phyloP scores from a whole-genome alignment of 2,113 vertebrate species.

The Pteropus alecto region DNA sequence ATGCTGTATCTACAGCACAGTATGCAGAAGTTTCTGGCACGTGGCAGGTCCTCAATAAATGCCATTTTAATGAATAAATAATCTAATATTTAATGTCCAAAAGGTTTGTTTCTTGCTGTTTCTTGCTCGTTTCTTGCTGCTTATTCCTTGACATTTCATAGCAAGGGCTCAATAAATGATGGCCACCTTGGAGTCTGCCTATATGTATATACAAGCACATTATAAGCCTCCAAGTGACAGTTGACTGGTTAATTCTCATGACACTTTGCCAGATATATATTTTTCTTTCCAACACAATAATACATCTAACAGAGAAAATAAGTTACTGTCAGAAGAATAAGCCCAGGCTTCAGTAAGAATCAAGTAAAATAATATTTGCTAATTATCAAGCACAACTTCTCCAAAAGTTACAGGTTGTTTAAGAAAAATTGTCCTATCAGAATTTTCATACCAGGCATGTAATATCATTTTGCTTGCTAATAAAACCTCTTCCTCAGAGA shows the following conservation, averaged over 20 bases:
- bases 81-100: neutral
- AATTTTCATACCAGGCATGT: neutral
- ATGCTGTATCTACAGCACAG: neutral
- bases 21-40: neutral
- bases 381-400: neutral
- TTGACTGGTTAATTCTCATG: neutral
- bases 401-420: neutral
- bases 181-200: accelerated
- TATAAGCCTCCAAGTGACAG: neutral
- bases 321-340: neutral
- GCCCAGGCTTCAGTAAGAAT: neutral
- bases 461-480: neutral
- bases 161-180: neutral
- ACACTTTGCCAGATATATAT: neutral
- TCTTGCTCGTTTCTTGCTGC: neutral
- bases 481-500: neutral
- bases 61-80: neutral
- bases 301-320: neutral
- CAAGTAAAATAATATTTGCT: neutral
- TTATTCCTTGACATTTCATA: neutral
- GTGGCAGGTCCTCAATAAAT: neutral
- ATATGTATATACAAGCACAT: accelerated
- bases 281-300: neutral
- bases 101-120: neutral
- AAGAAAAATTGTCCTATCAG: neutral